Evolutionary conservation across 1,140 invertebrate species (phyloP).

Genomic region (Brachionus plicatilis): DNA sequence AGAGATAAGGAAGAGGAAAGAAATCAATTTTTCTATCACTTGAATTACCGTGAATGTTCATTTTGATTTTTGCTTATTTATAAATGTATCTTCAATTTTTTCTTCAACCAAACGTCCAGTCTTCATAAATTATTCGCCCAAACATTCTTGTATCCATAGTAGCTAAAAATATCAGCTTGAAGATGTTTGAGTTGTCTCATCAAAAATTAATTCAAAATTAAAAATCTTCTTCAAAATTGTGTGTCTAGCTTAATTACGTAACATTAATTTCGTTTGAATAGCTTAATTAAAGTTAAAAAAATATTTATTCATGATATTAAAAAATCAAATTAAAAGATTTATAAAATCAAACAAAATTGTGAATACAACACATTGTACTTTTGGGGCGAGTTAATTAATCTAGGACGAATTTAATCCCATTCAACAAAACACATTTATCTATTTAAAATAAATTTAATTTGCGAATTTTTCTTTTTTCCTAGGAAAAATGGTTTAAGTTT

Average conservation of each 20-base stretch:
- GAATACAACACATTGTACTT: background rate
- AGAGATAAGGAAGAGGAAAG: background rate
- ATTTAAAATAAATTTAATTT: background rate
- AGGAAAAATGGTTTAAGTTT: background rate
- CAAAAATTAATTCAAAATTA: background rate
- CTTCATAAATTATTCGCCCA: background rate
- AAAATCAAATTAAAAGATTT: too few species aligned
- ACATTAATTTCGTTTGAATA: too few species aligned
- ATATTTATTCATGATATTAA: too few species aligned
- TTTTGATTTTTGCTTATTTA: background rate
- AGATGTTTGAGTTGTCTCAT: background rate
- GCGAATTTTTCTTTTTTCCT: too few species aligned
- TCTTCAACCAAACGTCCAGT: background rate
- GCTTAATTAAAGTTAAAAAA: too few species aligned
- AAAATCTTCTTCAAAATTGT: background rate
- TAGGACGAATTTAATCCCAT: background rate
- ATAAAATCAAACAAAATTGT: too few species aligned
- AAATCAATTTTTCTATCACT: background rate
- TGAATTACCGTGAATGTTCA: background rate
- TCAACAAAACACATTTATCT: background rate
- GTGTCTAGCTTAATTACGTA: too few species aligned
- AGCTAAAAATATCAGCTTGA: background rate
- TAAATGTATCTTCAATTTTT: background rate
- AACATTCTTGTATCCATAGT: background rate
- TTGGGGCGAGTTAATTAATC: background rate